Base-by-base conservation (phyloP, 2,888 invertebrate species). In the Cordilura impudica region DNA sequence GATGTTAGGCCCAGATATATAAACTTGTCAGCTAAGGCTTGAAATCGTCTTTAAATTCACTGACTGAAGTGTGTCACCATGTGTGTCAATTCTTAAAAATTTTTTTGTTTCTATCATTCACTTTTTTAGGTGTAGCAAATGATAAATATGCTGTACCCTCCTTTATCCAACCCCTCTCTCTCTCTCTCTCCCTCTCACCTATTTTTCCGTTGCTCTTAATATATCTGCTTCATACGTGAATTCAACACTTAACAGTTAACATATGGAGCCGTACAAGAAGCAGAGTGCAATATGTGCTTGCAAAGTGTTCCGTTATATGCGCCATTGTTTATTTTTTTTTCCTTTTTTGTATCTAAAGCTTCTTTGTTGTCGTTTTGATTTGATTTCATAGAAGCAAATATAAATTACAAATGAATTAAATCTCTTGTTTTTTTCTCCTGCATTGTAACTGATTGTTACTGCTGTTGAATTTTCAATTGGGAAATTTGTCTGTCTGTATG, bases 251-350 rank as follows among this genome's bases (percentile, higher is more conserved):
- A 63, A 63, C 56, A 70, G 63, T 79, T 56, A 79, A 58, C 61
- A 78, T 73, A 35, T 65, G 47, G 65, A 45, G 31, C 53, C 14
- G 53, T 60, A 58, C 29, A 47, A 63, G 53, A 18, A 29, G 21
- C 5, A 51, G 58, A 45, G 58, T 8, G 49, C 35, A 16, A 8
- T 53, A 21, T 4, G 49, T 51, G 21, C 58, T 70, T 69, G 51
- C 54, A 23, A 54, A 70, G 60, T 70, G 65, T 74, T 78, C 70
- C 78, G 65, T 66, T 74, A 70, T 74, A 39, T 65, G 26, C 16
- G 53, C 58, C 78, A 78, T 78, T 78, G 69, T 74, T 67, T 58
- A 16, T 53, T 23, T 60, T 54, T 61, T 45, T 7, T 14, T 18
- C 26, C 18, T 58, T 56, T 58, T 54, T 31, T 19, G 31, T 23